These are phyloP conservation scores for Tribolium freemani DNA, from an alignment of 2,888 invertebrate species.

Conservation along the genomic window DNA sequence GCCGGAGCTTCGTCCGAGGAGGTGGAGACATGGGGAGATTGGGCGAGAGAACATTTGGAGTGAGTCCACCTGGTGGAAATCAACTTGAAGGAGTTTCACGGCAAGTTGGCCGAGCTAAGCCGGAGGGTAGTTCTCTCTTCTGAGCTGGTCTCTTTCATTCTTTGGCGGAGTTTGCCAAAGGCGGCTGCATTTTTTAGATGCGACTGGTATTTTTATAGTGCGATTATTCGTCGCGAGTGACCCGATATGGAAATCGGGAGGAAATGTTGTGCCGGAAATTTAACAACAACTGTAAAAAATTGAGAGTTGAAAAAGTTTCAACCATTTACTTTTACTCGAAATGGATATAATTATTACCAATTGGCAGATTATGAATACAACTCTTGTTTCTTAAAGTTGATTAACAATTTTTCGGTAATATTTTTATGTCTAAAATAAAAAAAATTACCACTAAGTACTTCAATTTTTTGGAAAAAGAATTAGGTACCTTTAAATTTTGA, in stretches of 20 bases:
- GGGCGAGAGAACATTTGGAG: neutral
- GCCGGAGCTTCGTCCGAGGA: conserved; percentile 28
- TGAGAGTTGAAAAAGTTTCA: conserved; percentile 27
- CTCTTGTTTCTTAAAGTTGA: no score
- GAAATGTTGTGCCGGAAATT: conserved; percentile 1
- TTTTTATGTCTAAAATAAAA: no score
- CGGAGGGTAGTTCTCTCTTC: conserved; percentile 59
- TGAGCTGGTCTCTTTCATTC: conserved; percentile 45
- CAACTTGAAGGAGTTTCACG: conserved; percentile 52
- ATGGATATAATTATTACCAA: neutral
- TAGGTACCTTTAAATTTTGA: no score
- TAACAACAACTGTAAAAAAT: conserved; percentile 33
- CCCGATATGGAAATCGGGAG: conserved; percentile 8
- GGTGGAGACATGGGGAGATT: conserved; percentile 3
- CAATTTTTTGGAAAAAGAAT: no score
- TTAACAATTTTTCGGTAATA: no score
- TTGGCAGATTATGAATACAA: neutral
- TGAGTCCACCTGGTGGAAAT: neutral
- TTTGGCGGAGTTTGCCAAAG: conserved; percentile 48
- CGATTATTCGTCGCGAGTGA: conserved; percentile 46
- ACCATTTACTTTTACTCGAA: conserved; percentile 27
- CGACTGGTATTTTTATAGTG: conserved; percentile 50
- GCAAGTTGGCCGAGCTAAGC: conserved; percentile 58
- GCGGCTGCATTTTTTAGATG: conserved; percentile 51
- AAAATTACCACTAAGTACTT: no score